phyloP scores from a whole-genome alignment of 1,140 invertebrate species.

The Polyergus mexicanus region DNA sequence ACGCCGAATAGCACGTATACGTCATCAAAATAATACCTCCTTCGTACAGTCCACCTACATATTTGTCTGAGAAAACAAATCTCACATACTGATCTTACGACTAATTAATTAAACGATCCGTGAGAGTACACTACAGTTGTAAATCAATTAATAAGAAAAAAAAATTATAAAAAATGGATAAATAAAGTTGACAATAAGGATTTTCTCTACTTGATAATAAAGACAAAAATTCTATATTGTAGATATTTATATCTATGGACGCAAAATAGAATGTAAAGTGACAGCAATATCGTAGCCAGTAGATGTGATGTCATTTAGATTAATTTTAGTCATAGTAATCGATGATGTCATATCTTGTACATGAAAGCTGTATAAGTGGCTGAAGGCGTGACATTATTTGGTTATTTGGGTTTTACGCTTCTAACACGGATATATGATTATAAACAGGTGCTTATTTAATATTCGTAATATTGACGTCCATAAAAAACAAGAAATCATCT shows the following conservation, averaged over 20 bases:
- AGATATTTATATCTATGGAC: neutral
- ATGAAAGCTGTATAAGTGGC: neutral
- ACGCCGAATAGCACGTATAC: neutral
- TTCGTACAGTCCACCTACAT: neutral
- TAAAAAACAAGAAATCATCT: constrained; percentile 19
- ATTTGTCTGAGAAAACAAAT: neutral
- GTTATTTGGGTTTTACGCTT: constrained; percentile 13
- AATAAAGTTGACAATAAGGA: neutral
- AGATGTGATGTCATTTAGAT: constrained; percentile 33
- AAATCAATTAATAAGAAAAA: neutral
- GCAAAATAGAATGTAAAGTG: neutral
- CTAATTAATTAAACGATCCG: neutral
- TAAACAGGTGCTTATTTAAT: constrained; percentile 22
- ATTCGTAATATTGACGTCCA: constrained; percentile 19
- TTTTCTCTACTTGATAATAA: neutral
- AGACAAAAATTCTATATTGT: neutral
- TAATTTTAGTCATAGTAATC: constrained; percentile 63
- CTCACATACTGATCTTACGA: neutral
- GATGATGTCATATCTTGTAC: constrained; percentile 68
- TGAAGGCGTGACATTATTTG: constrained; percentile 13
- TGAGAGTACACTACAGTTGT: neutral
- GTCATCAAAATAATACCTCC: constrained; percentile 18
- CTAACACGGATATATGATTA: neutral
- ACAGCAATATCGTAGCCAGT: neutral
- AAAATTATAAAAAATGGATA: neutral